Evolutionary conservation across 2,797 vertebrate genomes (phyloP).

Genomic region (Manis javanica): DNA sequence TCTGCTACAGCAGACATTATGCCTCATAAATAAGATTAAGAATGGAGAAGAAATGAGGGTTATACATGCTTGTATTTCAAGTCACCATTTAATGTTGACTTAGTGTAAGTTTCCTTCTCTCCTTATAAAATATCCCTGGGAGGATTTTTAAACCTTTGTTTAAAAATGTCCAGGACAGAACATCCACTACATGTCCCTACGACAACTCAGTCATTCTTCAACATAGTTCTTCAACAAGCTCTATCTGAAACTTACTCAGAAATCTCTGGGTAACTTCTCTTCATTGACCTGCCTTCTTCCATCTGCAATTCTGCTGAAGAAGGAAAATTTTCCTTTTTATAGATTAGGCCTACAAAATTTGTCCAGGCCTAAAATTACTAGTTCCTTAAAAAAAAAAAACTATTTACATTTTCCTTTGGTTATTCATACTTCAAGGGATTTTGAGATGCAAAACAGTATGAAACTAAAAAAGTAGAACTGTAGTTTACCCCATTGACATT

Average conservation of each 20-base stretch:
- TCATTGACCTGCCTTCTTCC: neutral
- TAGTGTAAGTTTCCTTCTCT: neutral
- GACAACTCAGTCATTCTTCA: neutral
- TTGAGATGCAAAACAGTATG: neutral
- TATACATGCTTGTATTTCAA: slow-evolving; percentile 44
- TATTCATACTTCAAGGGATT: neutral
- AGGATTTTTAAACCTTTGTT: slow-evolving; percentile 38
- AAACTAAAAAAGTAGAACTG: neutral
- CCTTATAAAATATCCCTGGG: neutral
- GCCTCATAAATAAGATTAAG: slow-evolving; percentile 51
- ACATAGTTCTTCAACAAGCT: neutral
- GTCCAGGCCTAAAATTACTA: slow-evolving; percentile 52
- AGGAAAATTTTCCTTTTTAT: neutral
- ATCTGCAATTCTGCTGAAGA: slow-evolving; percentile 7
- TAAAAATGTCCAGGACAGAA: slow-evolving; percentile 51
- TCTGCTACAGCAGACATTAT: neutral
- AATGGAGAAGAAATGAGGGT: slow-evolving; percentile 49
- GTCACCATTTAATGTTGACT: slow-evolving; percentile 42
- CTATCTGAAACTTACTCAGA: slow-evolving; percentile 28
- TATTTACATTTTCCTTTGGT: neutral
- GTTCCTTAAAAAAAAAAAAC: neutral
- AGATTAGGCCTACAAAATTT: slow-evolving; percentile 30
- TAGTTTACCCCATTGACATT: neutral
- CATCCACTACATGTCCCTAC: neutral
- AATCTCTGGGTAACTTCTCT: neutral